Base-by-base conservation (phyloP, 1,140 invertebrate genomes). In the Calosoma granatense region DNA sequence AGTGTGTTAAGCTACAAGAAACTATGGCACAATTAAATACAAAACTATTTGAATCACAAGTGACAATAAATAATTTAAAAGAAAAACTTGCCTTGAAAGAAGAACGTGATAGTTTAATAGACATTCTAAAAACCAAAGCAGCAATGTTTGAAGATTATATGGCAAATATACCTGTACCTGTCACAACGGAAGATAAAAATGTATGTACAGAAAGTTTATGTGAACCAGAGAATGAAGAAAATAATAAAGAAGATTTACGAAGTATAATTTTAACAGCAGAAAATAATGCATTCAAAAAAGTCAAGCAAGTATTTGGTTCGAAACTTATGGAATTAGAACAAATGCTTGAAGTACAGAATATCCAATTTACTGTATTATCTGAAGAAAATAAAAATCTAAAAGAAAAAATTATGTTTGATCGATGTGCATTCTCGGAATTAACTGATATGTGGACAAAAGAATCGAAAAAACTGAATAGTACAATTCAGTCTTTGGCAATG, bases 131-230 rank as follows among this genome's bases (percentile, higher is more conserved):
- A 47, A 9, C 9, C 9, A 47, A 47, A 47, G 6, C 41, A 4
- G 41, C 41, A 3, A 47, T 47, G 41, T 47, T 47, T 47, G 6
- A 47, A 47, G 41, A 47, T 47, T 47, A 47, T 17, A 47, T 47
- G 41, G 17, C 6, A 47, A 9, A 17, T 17, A 47, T 12, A 47
- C 6, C 6, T 12, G 3, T 17, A 47, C 6, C 4, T 12, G 4
- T 47, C 17, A 11, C 9, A 3, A 4, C 41, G 17, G 15, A 47
- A 47, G 15, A 47, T 17, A 47, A 47, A 47, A 4, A 4, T 47
- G 6, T 11, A 17, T 12, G 17, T 11, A 17, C 41, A 47, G 15
- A 47, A 3, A 17, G 17, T 12, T 4, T 6, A 6, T 47, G 6
- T 47, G 17, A 12, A 12, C 41, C 9, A 47, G 9, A 9, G 6